Evolutionary conservation across 2,797 vertebrate genomes (phyloP).

Genomic region (Scolopax bukidnonensis): DNA sequence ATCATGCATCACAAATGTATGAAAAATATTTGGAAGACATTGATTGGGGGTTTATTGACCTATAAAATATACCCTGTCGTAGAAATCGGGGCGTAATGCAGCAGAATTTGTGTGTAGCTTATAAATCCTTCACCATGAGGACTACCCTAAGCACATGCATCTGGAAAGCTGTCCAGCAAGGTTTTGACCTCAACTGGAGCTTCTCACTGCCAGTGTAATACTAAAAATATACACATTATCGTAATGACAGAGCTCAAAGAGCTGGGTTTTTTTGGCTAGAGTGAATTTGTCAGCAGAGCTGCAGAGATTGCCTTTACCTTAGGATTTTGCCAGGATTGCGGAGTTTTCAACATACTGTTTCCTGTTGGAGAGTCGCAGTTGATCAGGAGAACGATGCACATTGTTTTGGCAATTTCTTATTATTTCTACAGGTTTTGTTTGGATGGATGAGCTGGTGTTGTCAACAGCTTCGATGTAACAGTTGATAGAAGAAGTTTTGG

Average conservation of each 20-base stretch:
- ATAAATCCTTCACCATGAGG: neutral
- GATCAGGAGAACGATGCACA: fast-evolving
- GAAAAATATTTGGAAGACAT: neutral
- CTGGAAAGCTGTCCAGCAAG: neutral
- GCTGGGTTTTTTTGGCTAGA: neutral
- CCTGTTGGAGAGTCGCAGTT: neutral
- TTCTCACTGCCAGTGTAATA: neutral
- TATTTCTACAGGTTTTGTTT: neutral
- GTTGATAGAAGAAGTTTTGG: neutral
- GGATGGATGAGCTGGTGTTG: neutral
- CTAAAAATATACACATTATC: neutral
- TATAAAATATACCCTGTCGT: neutral
- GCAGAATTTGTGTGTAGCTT: neutral
- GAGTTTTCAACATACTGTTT: fast-evolving
- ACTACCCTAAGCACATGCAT: too few relatives aligned
- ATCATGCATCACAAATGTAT: neutral
- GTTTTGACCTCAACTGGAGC: neutral
- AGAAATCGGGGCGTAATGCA: neutral
- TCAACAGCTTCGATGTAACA: fast-evolving
- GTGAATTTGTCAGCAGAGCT: neutral
- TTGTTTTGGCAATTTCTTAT: neutral
- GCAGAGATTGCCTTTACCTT: neutral
- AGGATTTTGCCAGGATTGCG: neutral
- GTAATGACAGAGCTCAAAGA: neutral
- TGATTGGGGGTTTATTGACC: neutral